phyloP scores from a whole-genome alignment of 2,113 vertebrate species.

The Cheirogaleus medius region DNA sequence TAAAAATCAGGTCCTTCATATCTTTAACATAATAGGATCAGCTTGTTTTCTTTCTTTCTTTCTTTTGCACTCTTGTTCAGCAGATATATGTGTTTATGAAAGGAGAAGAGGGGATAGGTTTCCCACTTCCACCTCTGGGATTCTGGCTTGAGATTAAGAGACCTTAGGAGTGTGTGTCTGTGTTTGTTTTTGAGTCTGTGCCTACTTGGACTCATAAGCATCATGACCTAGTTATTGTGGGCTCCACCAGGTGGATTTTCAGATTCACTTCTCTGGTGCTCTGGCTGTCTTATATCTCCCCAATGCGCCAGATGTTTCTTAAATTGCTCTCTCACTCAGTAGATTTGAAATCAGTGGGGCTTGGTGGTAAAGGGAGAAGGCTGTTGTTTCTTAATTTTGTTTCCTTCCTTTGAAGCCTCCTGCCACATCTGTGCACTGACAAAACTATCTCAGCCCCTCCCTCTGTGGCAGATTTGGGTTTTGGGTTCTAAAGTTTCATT shows the following conservation, averaged over 20 bases:
- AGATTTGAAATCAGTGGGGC: constrained; percentile 79
- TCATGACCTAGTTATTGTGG: constrained; percentile 66
- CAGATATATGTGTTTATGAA: neutral
- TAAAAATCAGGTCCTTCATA: neutral
- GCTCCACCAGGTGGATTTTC: constrained; percentile 55
- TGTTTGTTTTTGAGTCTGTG: neutral
- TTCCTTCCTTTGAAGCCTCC: constrained; percentile 67
- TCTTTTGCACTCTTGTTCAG: neutral
- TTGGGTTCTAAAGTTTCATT: constrained; percentile 82
- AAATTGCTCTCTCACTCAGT: constrained; percentile 75
- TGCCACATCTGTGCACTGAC: constrained; percentile 77
- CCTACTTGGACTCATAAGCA: neutral
- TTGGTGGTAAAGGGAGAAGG: constrained; percentile 55
- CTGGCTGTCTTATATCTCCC: constrained; percentile 54
- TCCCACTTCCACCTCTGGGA: neutral
- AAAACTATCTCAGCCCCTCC: constrained; percentile 68
- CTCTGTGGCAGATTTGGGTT: constrained; percentile 71
- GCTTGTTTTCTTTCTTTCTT: neutral
- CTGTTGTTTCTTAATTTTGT: constrained; percentile 60
- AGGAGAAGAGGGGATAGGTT: neutral
- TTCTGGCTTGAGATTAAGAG: neutral
- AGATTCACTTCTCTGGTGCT: constrained; percentile 30
- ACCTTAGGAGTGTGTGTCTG: accelerated
- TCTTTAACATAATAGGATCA: neutral
- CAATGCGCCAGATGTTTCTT: constrained; percentile 78